phyloP scores from a whole-genome alignment of 23 tunicate species.

The Styela plicata region DNA sequence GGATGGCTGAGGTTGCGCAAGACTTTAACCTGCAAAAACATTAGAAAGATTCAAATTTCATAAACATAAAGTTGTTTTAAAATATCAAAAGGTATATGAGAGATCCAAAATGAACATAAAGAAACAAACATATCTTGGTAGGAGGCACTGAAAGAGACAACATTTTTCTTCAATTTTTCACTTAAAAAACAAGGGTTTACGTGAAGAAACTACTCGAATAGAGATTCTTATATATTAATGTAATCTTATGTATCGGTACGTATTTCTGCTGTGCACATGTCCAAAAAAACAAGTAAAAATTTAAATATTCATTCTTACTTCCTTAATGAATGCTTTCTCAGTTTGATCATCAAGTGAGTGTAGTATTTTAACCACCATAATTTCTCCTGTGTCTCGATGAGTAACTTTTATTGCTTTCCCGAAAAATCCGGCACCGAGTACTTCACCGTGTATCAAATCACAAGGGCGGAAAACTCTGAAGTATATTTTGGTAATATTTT shows the following conservation, averaged over 20 bases:
- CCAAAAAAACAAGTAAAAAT: too few relatives aligned
- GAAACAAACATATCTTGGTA: too few relatives aligned
- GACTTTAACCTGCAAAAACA: constrained; percentile 74
- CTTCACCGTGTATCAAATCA: constrained; percentile 84
- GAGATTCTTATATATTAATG: too few relatives aligned
- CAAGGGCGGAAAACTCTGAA: constrained; percentile 86
- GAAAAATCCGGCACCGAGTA: constrained; percentile 87
- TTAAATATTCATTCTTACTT: constrained; percentile 34
- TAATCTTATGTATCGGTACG: too few relatives aligned
- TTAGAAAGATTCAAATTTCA: neutral
- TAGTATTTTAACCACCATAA: constrained; percentile 88
- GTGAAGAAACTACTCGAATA: too few relatives aligned
- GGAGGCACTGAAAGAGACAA: too few relatives aligned
- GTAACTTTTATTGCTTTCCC: constrained; percentile 95
- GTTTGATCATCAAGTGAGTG: constrained; percentile 55
- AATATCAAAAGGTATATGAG: neutral
- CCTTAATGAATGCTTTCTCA: constrained; percentile 83
- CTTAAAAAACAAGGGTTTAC: too few relatives aligned
- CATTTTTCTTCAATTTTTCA: too few relatives aligned
- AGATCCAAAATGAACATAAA: neutral
- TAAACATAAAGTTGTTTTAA: neutral
- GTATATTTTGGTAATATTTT: too few relatives aligned
- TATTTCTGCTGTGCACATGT: too few relatives aligned
- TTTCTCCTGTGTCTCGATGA: constrained; percentile 94
- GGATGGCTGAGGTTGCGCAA: constrained; percentile 73